Percentiles rank a stretch among this genome's conserved stretches.
phyloP scores from a whole-genome alignment of 2,797 vertebrate species.

The Enoplosus armatus region DNA sequence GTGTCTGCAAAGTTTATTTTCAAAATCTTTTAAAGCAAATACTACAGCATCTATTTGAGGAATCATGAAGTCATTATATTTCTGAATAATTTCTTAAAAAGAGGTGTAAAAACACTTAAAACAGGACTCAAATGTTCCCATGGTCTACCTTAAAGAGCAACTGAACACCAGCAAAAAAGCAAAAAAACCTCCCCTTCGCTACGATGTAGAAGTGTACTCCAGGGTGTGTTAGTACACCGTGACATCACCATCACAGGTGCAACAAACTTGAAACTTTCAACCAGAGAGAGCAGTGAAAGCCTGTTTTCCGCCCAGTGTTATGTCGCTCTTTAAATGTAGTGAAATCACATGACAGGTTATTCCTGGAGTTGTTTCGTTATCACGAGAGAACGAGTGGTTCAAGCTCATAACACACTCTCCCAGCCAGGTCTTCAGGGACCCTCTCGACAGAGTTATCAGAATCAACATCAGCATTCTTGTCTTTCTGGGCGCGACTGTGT shows the following conservation, averaged over 20 bases:
- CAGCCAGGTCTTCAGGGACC: constrained; percentile 75
- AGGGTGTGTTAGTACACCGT: background rate
- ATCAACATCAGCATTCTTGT: constrained; percentile 38
- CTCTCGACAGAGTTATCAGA: constrained; percentile 42
- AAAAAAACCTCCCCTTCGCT: no score
- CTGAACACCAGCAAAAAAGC: constrained; percentile 5
- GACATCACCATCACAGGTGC: background rate
- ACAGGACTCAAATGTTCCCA: background rate
- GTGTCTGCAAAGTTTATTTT: constrained; percentile 5
- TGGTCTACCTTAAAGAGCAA: constrained; percentile 17
- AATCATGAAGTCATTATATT: background rate
- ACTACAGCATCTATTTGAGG: background rate
- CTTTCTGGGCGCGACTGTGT: background rate
- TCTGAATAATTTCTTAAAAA: constrained; percentile 29
- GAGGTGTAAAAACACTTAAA: background rate
- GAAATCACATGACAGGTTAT: background rate
- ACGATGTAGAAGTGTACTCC: background rate
- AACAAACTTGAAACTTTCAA: constrained; percentile 13
- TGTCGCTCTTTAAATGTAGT: constrained; percentile 5
- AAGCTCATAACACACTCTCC: constrained; percentile 78
- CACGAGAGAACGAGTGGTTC: constrained; percentile 74
- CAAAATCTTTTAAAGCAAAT: constrained; percentile 7
- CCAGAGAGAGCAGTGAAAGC: background rate
- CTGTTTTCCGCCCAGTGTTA: background rate
- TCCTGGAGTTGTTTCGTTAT: constrained; percentile 8